Conservation (phyloP, 2,113 vertebrate species). For the Odontophorus gujanensis region DNA sequence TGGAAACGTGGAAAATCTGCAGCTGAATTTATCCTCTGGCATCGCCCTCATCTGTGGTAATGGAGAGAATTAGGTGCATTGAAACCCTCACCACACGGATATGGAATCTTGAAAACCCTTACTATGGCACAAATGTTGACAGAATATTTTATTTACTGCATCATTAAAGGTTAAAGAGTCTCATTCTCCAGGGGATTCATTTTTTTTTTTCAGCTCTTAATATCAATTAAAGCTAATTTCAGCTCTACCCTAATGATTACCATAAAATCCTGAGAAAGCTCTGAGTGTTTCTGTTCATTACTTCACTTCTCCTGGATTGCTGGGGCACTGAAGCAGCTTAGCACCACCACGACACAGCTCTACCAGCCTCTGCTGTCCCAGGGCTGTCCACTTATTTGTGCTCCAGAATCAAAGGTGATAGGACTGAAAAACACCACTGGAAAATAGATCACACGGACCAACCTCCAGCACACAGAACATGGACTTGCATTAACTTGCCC, state of each 20-base stretch:
- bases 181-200: slow-evolving; percentile 49
- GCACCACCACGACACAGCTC: slow-evolving; percentile 2
- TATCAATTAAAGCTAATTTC: slow-evolving; percentile 70
- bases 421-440: background rate
- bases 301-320: slow-evolving; percentile 26
- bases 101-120: slow-evolving; percentile 51
- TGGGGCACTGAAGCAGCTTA: background rate
- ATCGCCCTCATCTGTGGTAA: slow-evolving; percentile 42
- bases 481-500: background rate
- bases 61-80: background rate
- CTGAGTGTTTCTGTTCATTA: slow-evolving; percentile 57
- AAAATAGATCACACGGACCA: background rate
- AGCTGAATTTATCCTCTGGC: slow-evolving; percentile 6
- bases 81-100: background rate
- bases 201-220: slow-evolving; percentile 46
- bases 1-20: slow-evolving; percentile 15
- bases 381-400: background rate
- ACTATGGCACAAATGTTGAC: slow-evolving; percentile 63
- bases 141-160: slow-evolving; percentile 67
- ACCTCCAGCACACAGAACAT: background rate
- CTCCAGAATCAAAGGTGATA: background rate
- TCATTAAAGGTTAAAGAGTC: slow-evolving; percentile 67
- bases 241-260: slow-evolving; percentile 53
- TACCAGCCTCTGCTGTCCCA: background rate
- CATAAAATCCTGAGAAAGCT: slow-evolving; percentile 62